Evolutionary conservation across 2,113 vertebrate species (phyloP), one percentile per base, ranked within the genome.

Genomic region (Sapayoa aenigma): DNA sequence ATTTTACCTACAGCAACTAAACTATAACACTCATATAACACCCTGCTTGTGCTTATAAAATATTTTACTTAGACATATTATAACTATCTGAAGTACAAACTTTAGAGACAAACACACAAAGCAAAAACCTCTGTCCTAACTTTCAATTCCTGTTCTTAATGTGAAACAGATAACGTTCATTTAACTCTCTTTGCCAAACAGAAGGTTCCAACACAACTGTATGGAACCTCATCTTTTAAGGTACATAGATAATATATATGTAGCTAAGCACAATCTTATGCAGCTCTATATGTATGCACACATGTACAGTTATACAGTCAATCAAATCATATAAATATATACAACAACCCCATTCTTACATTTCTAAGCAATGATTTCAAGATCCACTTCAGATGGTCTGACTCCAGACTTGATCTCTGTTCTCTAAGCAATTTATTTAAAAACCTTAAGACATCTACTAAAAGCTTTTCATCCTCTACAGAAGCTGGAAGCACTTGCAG

Each of bases 401-500:
- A 84, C 31, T 98, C 97, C 28, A 97, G 76, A 87, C 93, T 93
- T 63, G 96, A 97, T 59, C 93, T 97, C 78, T 97, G 97, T 39
- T 98, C 98, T 89, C 96, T 98, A 89, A 99, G 98, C 87, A 98
- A 98, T 84, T 98, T 98, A 92, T 98, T 99, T 92, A 99, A 97
- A 98, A 99, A 99, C 86, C 97, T 98, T 96, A 99, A 72, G 42
- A 99, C 97, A 89, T 98, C 98, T 94, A 98, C 98, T 33, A 99
- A 97, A 85, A 99, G 98, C 91, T 98, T 99, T 97, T 99, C 99
- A 95, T 99, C 99, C 85, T 99, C 98, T 18, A 81, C 86, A 90
- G 98, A 98, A 71, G 98, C 98, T 93, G 99, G 99, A 96, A 98
- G 98, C 72, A 99, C 99, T 94, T 98, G 99, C 62, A 99, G 97